A percentile compares a stretch with the other conserved stretches of the same genome.
Evolutionary conservation across 2,797 vertebrate genomes (phyloP).

Genomic region (Manis crassicaudata): DNA sequence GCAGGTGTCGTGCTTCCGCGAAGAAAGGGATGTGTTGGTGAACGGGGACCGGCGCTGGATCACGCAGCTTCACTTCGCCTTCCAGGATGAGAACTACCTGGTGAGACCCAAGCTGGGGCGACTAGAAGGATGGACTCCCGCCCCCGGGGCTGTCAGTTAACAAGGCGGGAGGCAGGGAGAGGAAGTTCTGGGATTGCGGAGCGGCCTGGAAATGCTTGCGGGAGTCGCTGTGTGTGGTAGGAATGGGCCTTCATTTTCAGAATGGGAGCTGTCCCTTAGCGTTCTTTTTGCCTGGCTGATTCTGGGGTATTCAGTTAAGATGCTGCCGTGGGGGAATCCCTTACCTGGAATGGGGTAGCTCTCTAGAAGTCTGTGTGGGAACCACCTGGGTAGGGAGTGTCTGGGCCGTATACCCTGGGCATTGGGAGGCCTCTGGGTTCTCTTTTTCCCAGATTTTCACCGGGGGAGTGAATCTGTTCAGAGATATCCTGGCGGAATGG

Average conservation of each 20-base stretch:
- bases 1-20: constrained; percentile 92
- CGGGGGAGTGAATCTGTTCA: neutral
- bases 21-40: constrained; percentile 92
- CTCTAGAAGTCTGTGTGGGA: too few species aligned
- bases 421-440: neutral
- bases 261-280: neutral
- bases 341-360: neutral
- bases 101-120: constrained; percentile 77
- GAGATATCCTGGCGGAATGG: neutral
- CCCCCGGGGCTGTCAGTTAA: neutral
- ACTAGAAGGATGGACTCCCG: neutral
- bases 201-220: neutral
- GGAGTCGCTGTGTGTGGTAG: neutral
- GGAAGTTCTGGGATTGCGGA: neutral
- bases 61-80: constrained; percentile 93
- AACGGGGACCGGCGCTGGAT: constrained; percentile 92
- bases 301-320: too few species aligned
- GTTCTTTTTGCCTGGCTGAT: neutral
- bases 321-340: neutral
- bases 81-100: constrained; percentile 93
- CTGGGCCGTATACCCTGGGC: neutral
- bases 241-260: neutral
- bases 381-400: neutral
- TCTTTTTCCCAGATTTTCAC: neutral
- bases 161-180: neutral